Evolutionary conservation across 2,797 vertebrate genomes (phyloP).

Genomic region (Scleropages formosus): DNA sequence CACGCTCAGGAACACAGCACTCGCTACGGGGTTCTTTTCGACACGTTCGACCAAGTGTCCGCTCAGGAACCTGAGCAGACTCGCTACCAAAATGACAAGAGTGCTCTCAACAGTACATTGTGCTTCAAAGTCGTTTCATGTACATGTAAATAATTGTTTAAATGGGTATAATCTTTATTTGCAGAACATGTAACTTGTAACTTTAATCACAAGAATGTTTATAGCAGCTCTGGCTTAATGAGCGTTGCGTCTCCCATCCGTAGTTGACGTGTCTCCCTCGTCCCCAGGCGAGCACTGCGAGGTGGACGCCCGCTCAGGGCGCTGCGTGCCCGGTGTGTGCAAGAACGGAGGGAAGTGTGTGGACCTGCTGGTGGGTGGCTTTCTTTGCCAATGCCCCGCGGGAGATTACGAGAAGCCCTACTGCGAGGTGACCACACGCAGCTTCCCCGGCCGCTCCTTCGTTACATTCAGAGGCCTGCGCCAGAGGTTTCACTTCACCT

Average conservation of each 20-base stretch:
- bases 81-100: too few species aligned
- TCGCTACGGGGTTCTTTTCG: background rate
- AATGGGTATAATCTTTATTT: too few species aligned
- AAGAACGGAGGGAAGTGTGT: slow-evolving; percentile 92
- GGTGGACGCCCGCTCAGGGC: slow-evolving; percentile 79
- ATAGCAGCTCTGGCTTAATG: background rate
- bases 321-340: slow-evolving; percentile 85
- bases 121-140: too few species aligned
- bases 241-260: background rate
- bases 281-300: slow-evolving; percentile 87
- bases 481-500: slow-evolving; percentile 94
- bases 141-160: background rate
- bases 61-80: background rate
- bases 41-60: background rate
- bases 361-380: slow-evolving; percentile 88
- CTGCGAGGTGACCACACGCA: slow-evolving; percentile 94
- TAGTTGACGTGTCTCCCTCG: background rate
- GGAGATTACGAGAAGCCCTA: slow-evolving; percentile 88
- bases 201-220: background rate
- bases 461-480: slow-evolving; percentile 93
- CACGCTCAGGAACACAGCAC: background rate
- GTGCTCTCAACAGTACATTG: too few species aligned
- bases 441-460: slow-evolving; percentile 91
- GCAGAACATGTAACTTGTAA: too few species aligned
- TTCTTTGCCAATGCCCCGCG: slow-evolving; percentile 84